phyloP scores from a whole-genome alignment of 2,113 vertebrate genomes.

The Diphyllodes magnificus region DNA sequence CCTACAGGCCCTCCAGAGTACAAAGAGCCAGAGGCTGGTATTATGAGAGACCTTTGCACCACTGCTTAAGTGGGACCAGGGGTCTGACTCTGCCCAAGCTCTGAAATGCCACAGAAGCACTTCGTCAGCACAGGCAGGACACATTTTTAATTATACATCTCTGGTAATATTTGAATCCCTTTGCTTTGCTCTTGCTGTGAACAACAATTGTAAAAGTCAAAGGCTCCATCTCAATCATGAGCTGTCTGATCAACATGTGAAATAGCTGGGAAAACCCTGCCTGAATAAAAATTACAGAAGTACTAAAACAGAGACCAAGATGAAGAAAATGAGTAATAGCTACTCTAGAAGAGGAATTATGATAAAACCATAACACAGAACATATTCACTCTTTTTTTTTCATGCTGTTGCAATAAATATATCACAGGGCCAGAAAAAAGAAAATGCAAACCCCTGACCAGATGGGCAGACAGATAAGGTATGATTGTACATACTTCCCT shows the following conservation, averaged over 20 bases:
- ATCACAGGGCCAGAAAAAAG: neutral
- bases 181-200: neutral
- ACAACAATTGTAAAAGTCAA: neutral
- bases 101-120: neutral
- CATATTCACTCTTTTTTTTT: neutral
- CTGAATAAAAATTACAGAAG: neutral
- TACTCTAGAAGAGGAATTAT: neutral
- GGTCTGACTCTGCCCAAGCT: neutral
- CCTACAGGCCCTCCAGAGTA: conserved; percentile 3
- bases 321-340: neutral
- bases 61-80: conserved; percentile 11
- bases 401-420: neutral
- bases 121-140: neutral
- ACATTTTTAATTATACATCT: neutral
- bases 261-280: neutral
- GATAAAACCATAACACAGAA: neutral
- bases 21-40: conserved; percentile 30
- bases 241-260: neutral
- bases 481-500: neutral
- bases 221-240: neutral
- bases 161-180: neutral
- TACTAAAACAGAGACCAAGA: neutral
- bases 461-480: neutral
- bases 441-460: neutral
- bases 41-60: conserved; percentile 49